Base-by-base conservation (phyloP, 2,888 invertebrate genomes). In the Sinelater perroti region DNA sequence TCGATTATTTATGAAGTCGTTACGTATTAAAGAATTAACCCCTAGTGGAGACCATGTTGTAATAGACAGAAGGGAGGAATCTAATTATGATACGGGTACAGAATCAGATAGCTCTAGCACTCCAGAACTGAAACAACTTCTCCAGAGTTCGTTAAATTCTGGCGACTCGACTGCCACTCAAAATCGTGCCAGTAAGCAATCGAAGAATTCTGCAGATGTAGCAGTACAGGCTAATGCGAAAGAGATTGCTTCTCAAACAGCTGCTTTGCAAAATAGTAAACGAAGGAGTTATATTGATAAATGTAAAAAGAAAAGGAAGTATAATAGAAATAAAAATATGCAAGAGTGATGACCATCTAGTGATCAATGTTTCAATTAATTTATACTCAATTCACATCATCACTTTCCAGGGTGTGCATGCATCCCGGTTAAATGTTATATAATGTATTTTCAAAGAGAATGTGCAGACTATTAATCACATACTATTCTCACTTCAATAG, bases 171-270 rank as follows among this genome's bases (percentile, higher is more conserved):
- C 45, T 16, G 58, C 44, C 5, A 54, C 56, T 63, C 68, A 65
- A 71, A 71, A 72, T 42, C 58, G 71, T 33, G 67, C 66, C 0
- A 81, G 81, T 7, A 77, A 80, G 5, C 82, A 80, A 50, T 82
- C 82, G 56, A 81, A 81, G 66, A 81, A 80, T 1, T 83, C 83
- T 36, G 82, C 80, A 46, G 83, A 84, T 63, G 83, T 84, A 5
- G 84, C 83, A 5, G 83, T 83, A n/a, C 84, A 84, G 67, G 81
- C 83, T 0, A 82, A 82, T 69, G 81, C 82, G 1, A 80, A 79
- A 56, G 83, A 84, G 65, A 80, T 83, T 38, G 79, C 77, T 10
- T 74, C 72, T 10, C 80, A 80, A 31, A 80, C 79, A 14, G 75
- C 78, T 5, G 70, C 72, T 2, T 55, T 51, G 16, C 30, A 33